Evolutionary conservation across 1,140 invertebrate genomes (phyloP).

Genomic region (Popillia japonica): DNA sequence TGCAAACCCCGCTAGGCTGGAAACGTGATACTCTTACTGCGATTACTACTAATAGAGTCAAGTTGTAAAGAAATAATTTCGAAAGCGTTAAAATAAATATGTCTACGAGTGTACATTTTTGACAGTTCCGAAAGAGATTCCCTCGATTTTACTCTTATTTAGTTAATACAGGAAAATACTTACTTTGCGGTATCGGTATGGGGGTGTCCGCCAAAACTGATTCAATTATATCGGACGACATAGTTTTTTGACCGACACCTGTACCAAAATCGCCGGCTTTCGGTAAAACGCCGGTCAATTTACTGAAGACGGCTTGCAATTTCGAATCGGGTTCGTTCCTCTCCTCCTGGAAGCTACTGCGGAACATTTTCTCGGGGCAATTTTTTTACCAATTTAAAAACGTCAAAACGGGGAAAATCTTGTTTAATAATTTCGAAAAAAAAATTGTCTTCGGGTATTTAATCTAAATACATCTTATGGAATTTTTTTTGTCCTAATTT

Average conservation of each 20-base stretch:
- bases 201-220: conserved; percentile 54
- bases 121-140: too few relatives aligned
- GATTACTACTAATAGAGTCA: too few relatives aligned
- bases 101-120: too few relatives aligned
- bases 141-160: too few relatives aligned
- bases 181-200: conserved; percentile 48
- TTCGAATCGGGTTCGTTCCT: conserved; percentile 49
- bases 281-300: conserved; percentile 53
- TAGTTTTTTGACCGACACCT: conserved; percentile 48
- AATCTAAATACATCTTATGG: not conserved
- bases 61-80: too few relatives aligned
- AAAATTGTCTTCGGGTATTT: conserved; percentile 38
- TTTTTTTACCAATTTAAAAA: too few relatives aligned
- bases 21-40: too few relatives aligned
- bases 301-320: conserved; percentile 54
- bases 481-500: conserved; percentile 2
- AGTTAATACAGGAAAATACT: conserved; percentile 12
- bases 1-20: not conserved
- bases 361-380: conserved; percentile 46
- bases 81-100: too few relatives aligned
- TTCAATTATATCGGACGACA: conserved; percentile 58
- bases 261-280: conserved; percentile 52
- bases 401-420: too few relatives aligned
- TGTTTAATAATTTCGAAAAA: too few relatives aligned
- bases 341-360: conserved; percentile 52